Base-by-base conservation (phyloP, 1,140 invertebrate species). In the Cydia amplana region DNA sequence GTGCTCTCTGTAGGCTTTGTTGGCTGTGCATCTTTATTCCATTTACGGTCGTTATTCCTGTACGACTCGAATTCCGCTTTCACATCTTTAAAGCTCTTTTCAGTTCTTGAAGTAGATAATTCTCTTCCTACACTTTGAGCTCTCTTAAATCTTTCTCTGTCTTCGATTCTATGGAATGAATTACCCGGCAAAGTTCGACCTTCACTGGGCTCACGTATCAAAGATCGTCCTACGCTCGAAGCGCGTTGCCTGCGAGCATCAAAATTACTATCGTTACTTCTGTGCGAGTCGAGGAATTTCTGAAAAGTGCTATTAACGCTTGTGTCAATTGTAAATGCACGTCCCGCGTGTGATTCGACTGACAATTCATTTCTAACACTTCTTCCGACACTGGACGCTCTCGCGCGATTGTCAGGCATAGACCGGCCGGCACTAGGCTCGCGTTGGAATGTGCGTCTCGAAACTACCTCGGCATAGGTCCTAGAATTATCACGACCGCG, bases 51-150 rank as follows among this genome's bases (percentile, higher is more conserved):
- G 65, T 67, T 63, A 67, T 80, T 60, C 40, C 82, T 85, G 73
- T 81, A 89, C 18, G 82, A 84, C 40, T 85, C 75, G 72, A 92
- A 86, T 79, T 91, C 89, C 49, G 80, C 87, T 83, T 91, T 91
- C 18, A 90, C 82, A 72, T 90, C 86, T 74, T 84, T 85, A 64
- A 91, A 89, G 72, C 76, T 87, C 75, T 73, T 80, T 74, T 84
- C 67, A 36, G 73, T 40, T 74, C 75, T 75, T 25, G 72, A 46
- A 74, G 64, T 46, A 25, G 76, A 60, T 20, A 85, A 36, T 46
- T 91, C 89, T 73, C 88, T 82, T 40, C 89, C 89, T 23, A 93
- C 85, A 83, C 91, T 93, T 49, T 81, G 76, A 7, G 90, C 90
- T 32, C 91, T 85, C 70, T 76, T 79, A 78, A 87, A 87, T 63